Evolutionary conservation across 2,888 invertebrate genomes (phyloP).

Genomic region (Plebejus anna): DNA sequence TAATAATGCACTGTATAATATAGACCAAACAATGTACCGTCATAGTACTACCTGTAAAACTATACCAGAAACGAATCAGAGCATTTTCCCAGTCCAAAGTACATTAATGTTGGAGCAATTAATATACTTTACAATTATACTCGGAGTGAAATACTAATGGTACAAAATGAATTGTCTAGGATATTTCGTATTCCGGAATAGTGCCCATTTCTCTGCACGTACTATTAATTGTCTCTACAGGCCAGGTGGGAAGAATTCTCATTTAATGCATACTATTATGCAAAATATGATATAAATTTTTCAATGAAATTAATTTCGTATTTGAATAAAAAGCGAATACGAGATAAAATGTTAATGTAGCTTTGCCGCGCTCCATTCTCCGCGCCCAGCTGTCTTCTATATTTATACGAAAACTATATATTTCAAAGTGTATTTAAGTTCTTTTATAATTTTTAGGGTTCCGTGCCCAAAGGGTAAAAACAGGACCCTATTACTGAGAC

Average conservation of each 20-base stretch:
- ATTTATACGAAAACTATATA: constrained; percentile 21
- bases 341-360: constrained; percentile 24
- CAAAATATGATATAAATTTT: constrained; percentile 45
- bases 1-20: too few relatives aligned
- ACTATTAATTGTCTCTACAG: constrained; percentile 38
- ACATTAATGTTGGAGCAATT: constrained; percentile 16
- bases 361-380: not conserved
- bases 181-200: constrained; percentile 37
- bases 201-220: constrained; percentile 36
- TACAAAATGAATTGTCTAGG: constrained; percentile 8
- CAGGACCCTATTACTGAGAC: too few relatives aligned
- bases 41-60: too few relatives aligned
- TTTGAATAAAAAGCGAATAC: constrained; percentile 27
- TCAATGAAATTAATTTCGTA: constrained; percentile 39
- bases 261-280: constrained; percentile 41
- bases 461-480: too few relatives aligned
- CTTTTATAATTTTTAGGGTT: too few relatives aligned
- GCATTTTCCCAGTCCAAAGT: not conserved
- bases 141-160: constrained; percentile 18
- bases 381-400: not conserved
- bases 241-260: constrained; percentile 39
- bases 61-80: not conserved
- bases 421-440: not conserved
- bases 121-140: constrained; percentile 13
- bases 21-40: too few relatives aligned